phyloP scores from a whole-genome alignment of 1,140 invertebrate species.

The Stenopsyche tienmushanensis region DNA sequence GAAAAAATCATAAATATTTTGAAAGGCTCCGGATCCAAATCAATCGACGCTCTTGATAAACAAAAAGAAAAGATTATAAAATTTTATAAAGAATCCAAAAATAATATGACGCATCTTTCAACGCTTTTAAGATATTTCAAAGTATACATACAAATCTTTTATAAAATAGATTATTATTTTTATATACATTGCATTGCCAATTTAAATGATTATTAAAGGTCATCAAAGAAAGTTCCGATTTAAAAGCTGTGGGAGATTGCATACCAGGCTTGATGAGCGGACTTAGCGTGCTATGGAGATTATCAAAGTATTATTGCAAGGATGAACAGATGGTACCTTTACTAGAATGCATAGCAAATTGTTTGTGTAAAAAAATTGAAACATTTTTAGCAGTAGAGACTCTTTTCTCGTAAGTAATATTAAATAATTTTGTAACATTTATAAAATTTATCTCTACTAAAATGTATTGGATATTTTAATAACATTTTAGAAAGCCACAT shows the following conservation, averaged over 20 bases:
- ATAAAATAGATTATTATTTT: neutral
- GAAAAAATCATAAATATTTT: slow-evolving; percentile 57
- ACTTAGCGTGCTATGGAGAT: slow-evolving; percentile 79
- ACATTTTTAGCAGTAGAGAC: slow-evolving; percentile 68
- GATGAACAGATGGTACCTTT: slow-evolving; percentile 77
- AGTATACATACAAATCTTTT: slow-evolving; percentile 51
- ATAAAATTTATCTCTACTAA: slow-evolving; percentile 19
- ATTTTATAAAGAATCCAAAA: slow-evolving; percentile 74
- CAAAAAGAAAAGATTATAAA: slow-evolving; percentile 62
- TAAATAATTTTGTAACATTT: slow-evolving; percentile 3
- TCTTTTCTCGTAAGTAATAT: slow-evolving; percentile 66
- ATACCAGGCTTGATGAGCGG: slow-evolving; percentile 79
- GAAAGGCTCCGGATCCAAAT: slow-evolving; percentile 42
- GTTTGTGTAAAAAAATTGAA: slow-evolving; percentile 73
- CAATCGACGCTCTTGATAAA: slow-evolving; percentile 42
- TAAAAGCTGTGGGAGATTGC: slow-evolving; percentile 68
- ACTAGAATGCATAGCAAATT: slow-evolving; percentile 78
- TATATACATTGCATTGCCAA: slow-evolving; percentile 20
- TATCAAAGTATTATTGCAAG: slow-evolving; percentile 71
- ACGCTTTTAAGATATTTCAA: slow-evolving; percentile 80
- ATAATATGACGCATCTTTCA: slow-evolving; percentile 81
- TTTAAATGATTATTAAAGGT: slow-evolving; percentile 57
- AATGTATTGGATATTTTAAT: neutral
- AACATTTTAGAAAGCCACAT: slow-evolving; percentile 55
- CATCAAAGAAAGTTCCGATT: slow-evolving; percentile 68